Evolutionary conservation across 37 sponge, comb jelly and placozoan genomes (phyloP), one percentile per base, ranked within the genome.

Genomic region (Cladorhizidae sp.): DNA sequence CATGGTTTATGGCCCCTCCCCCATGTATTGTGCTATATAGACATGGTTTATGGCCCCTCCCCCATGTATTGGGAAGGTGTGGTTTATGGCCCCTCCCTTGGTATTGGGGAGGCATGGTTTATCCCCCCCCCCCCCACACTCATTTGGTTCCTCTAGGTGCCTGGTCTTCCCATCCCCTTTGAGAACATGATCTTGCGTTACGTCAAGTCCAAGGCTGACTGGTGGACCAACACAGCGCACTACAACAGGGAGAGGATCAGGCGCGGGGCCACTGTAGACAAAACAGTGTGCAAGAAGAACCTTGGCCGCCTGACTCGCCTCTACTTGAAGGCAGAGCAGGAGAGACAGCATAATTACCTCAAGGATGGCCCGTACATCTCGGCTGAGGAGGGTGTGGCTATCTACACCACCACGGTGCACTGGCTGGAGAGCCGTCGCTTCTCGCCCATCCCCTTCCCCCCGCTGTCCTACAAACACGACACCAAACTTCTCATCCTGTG

Each of bases 161-260:
- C 99, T 12, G 99, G 99, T 1, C 86, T 98, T 36, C 99, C 99
- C 6, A 93, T 91, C 33, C 96, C 99, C 21, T 85, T 98, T 18
- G 99, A 98, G 91, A 98, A 98, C 89, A 98, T 98, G 99, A 98
- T 98, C 68, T 86, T 98, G 33, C 91, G 99, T 40, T 98, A 96
- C 45, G 99, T 98, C 70, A 98, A 98, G 93, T 80, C 90, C 70
- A 98, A 98, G 63, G 99, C 99, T 36, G 99, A 98, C 61, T 98
- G 99, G 99, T 98, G 99, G 99, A 98, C 99, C 54, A 98, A 98
- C 87, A 98, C 99, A 21, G 94, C 99, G 40, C 99, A 98, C 79
- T 98, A 98, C 83, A 98, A 98, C 82, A 42, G 99, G 40, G 99
- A 98, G 94, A 80, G 99, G 35, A 98, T 98, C 81, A 65, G 94